Evolutionary conservation across 2,113 vertebrate genomes (phyloP).

Genomic region (Lynx canadensis): DNA sequence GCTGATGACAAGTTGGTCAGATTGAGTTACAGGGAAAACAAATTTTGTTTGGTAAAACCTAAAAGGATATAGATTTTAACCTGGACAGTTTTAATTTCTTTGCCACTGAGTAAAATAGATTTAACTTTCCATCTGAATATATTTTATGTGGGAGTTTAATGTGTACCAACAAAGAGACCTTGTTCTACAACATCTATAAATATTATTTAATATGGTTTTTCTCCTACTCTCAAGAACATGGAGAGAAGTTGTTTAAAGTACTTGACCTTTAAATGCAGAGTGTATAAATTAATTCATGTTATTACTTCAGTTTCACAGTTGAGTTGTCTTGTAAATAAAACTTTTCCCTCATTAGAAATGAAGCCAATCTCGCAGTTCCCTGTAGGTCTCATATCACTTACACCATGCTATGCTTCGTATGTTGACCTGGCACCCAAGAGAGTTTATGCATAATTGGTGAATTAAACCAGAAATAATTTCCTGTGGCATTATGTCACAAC

Average conservation of each 20-base stretch:
- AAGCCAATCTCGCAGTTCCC: conserved; percentile 39
- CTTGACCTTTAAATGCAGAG: conserved; percentile 52
- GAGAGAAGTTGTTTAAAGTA: conserved; percentile 33
- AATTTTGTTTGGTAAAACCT: background rate
- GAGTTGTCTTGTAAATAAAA: conserved; percentile 68
- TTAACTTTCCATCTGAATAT: background rate
- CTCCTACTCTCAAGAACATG: background rate
- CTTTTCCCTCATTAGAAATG: conserved; percentile 58
- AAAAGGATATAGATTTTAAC: background rate
- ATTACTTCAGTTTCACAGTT: conserved; percentile 67
- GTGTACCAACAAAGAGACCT: background rate
- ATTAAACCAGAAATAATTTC: conserved; percentile 70
- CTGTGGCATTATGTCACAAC: conserved; percentile 61
- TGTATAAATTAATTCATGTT: conserved; percentile 66
- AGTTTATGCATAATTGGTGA: conserved; percentile 49
- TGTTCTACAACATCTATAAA: conserved; percentile 23
- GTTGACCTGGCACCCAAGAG: conserved; percentile 47
- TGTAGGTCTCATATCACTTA: background rate
- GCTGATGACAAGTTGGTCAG: background rate
- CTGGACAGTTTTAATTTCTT: background rate
- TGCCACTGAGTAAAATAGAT: background rate
- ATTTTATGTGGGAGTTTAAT: background rate
- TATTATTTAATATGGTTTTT: conserved; percentile 10
- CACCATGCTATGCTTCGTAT: background rate
- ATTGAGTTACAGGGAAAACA: background rate